Percentiles rank a stretch among this genome's conserved stretches.
These are phyloP conservation scores for Amazona ochrocephala DNA, from an alignment of 2,797 vertebrate species.

Conservation along the genomic window DNA sequence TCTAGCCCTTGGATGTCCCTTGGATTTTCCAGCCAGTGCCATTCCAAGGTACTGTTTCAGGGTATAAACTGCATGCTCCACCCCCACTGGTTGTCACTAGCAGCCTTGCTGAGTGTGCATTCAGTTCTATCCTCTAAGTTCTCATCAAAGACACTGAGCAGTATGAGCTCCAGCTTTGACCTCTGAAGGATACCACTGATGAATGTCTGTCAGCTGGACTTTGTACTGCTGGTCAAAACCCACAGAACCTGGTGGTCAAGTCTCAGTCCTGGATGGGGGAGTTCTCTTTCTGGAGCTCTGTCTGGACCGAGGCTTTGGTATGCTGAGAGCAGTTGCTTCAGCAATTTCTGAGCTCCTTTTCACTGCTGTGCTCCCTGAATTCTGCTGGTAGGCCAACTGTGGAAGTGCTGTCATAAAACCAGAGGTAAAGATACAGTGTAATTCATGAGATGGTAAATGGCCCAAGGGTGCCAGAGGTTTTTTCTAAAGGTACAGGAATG, in stretches of 20 bases:
- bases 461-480: background rate
- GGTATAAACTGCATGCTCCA: background rate
- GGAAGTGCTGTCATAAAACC: background rate
- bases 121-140: background rate
- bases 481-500: background rate
- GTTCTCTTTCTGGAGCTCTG: background rate
- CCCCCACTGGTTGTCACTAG: background rate
- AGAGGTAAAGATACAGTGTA: background rate
- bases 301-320: background rate
- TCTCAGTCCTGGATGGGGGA: background rate
- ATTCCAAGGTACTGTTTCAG: background rate
- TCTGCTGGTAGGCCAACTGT: background rate
- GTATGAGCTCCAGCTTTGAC: background rate
- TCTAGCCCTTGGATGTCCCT: background rate
- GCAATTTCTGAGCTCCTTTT: background rate
- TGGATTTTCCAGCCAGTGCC: too few relatives aligned
- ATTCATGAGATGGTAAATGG: background rate
- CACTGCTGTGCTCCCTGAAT: background rate
- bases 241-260: background rate
- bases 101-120: rapidly evolving
- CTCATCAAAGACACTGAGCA: background rate
- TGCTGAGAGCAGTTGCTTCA: background rate
- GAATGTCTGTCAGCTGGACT: background rate
- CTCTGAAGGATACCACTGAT: background rate
- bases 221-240: background rate